Conservation (phyloP, 2,113 vertebrate genomes). For the Chelonoidis abingdonii region DNA sequence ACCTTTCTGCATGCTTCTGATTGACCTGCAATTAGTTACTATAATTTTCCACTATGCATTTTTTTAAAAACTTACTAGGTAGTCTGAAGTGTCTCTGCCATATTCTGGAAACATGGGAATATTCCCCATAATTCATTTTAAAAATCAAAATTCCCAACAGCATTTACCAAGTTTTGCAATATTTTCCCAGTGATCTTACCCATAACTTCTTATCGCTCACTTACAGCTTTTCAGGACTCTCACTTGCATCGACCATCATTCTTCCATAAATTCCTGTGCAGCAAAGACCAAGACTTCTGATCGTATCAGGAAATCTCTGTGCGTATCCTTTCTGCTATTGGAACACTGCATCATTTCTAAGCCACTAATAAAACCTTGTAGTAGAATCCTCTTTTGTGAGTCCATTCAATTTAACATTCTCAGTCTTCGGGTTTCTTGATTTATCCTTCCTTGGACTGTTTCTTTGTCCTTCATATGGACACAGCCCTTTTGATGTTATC, state of each 20-base stretch:
- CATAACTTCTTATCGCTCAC: background rate
- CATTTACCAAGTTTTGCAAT: background rate
- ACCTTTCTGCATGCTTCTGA: background rate
- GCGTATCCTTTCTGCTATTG: background rate
- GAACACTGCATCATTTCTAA: background rate
- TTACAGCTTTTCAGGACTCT: background rate
- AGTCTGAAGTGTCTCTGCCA: background rate
- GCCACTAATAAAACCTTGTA: accelerated
- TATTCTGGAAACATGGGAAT: background rate
- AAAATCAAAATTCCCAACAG: background rate
- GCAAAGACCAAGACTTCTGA: background rate
- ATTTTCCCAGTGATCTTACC: slow-evolving; percentile 26
- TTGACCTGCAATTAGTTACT: background rate
- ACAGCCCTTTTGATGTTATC: slow-evolving; percentile 42
- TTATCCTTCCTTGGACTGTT: slow-evolving; percentile 2
- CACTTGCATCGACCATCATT: accelerated
- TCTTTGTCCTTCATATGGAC: slow-evolving; percentile 20
- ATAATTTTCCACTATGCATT: no score
- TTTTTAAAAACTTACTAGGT: background rate
- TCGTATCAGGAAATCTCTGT: no score
- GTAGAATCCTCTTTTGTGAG: background rate
- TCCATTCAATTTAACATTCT: background rate
- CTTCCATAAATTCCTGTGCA: accelerated
- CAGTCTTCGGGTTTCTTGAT: slow-evolving; percentile 1
- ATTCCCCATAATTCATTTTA: background rate